Evolutionary conservation across 2,888 invertebrate species (phyloP).

Genomic region (Rapana venosa): DNA sequence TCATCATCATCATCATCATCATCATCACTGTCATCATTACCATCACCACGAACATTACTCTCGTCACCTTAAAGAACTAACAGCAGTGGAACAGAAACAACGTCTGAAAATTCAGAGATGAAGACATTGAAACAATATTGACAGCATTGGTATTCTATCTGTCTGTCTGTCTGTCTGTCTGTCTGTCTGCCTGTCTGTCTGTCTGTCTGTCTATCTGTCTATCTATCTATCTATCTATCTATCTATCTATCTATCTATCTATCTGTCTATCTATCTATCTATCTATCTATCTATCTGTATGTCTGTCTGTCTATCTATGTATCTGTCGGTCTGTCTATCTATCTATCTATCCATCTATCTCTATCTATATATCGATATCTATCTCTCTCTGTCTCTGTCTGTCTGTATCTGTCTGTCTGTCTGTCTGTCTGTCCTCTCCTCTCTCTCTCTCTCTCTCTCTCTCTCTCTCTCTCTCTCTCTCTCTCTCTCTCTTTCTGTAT

Average conservation of each 20-base stretch:
- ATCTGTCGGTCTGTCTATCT: too few species aligned
- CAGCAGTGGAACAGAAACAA: not conserved
- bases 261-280: too few species aligned
- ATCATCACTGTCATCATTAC: too few species aligned
- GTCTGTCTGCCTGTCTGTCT: too few species aligned
- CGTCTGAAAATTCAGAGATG: not conserved
- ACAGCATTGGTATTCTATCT: not conserved
- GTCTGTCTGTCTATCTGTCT: too few species aligned
- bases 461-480: conserved; percentile 10
- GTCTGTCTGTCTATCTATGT: too few species aligned
- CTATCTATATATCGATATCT: too few species aligned
- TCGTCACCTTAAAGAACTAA: not conserved
- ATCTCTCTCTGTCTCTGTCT: not conserved
- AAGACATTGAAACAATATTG: not conserved
- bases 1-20: not conserved
- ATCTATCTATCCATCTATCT: too few species aligned
- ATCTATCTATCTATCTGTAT: too few species aligned
- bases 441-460: not conserved
- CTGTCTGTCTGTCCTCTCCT: not conserved
- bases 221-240: too few species aligned
- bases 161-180: too few species aligned
- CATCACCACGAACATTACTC: not conserved
- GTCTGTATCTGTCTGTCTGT: not conserved
- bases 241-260: too few species aligned
- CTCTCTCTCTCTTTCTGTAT: not conserved